Evolutionary conservation across 1,140 invertebrate genomes (phyloP).

Genomic region (Megathymus violae): DNA sequence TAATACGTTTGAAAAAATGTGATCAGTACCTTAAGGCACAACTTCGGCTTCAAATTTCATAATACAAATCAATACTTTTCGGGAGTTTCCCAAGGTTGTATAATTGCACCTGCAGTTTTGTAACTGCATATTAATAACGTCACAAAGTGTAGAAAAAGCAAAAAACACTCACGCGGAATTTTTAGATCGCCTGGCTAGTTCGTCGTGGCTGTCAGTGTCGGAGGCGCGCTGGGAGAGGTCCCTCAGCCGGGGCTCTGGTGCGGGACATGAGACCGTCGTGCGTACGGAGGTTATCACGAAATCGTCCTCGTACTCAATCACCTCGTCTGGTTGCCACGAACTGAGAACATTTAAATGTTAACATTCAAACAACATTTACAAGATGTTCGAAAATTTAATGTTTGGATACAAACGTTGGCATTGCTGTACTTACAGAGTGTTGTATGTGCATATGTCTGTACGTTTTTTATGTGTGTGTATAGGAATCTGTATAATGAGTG

Average conservation of each 20-base stretch:
- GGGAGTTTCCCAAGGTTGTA: neutral
- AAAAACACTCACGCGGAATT: slow-evolving; percentile 52
- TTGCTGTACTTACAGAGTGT: no score
- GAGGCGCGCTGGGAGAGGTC: slow-evolving; percentile 41
- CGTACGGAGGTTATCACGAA: slow-evolving; percentile 63
- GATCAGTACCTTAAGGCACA: no score
- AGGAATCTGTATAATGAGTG: no score
- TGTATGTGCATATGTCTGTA: no score
- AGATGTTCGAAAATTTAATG: no score
- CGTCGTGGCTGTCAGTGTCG: slow-evolving; percentile 63
- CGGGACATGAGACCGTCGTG: neutral
- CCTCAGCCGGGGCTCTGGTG: slow-evolving; percentile 25
- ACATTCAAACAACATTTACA: no score
- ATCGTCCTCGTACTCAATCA: slow-evolving; percentile 75
- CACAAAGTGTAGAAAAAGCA: neutral
- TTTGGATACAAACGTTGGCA: no score
- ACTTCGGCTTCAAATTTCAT: neutral
- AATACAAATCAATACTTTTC: neutral
- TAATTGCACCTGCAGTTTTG: neutral
- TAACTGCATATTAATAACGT: neutral
- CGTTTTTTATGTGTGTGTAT: no score
- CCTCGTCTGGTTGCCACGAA: slow-evolving; percentile 72
- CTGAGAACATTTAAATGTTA: no score
- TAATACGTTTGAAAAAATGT: no score
- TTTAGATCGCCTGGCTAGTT: slow-evolving; percentile 56